Percentiles rank a stretch among this genome's conserved stretches.
These are phyloP conservation scores for Andrena flavipes DNA, from an alignment of 2,888 invertebrate genomes.

Conservation along the genomic window DNA sequence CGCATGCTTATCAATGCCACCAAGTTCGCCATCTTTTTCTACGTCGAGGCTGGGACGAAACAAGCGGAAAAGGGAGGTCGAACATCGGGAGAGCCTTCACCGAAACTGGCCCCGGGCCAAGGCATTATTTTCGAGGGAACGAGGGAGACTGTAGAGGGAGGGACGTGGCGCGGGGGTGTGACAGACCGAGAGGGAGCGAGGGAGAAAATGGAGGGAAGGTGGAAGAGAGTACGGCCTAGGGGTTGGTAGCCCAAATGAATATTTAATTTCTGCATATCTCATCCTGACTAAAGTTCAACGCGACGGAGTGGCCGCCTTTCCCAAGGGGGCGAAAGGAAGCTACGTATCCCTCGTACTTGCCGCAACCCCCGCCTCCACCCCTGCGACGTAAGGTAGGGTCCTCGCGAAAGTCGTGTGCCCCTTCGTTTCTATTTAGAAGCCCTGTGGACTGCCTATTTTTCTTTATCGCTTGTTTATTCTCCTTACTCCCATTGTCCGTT, in stretches of 20 bases:
- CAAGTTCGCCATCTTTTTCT: slow-evolving; percentile 43
- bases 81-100: slow-evolving; percentile 56
- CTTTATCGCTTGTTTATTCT: slow-evolving; percentile 37
- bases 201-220: slow-evolving; percentile 32
- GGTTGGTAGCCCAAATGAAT: slow-evolving; percentile 77
- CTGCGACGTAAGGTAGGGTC: slow-evolving; percentile 59
- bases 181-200: slow-evolving; percentile 20
- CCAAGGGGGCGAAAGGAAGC: slow-evolving; percentile 63
- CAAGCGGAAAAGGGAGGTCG: slow-evolving; percentile 27
- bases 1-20: background rate
- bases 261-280: slow-evolving; percentile 81
- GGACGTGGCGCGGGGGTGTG: slow-evolving; percentile 3
- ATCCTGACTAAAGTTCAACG: slow-evolving; percentile 65
- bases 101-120: slow-evolving; percentile 73
- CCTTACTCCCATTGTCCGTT: background rate
- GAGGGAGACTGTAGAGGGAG: slow-evolving; percentile 22
- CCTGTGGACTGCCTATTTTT: slow-evolving; percentile 39
- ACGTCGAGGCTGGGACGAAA: slow-evolving; percentile 34
- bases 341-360: slow-evolving; percentile 60
- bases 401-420: slow-evolving; percentile 36
- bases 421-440: slow-evolving; percentile 18
- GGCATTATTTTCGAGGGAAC: slow-evolving; percentile 64
- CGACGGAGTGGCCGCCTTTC: slow-evolving; percentile 52
- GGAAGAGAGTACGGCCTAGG: slow-evolving; percentile 29
- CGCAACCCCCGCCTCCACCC: slow-evolving; percentile 8